Conservation (phyloP, 2,888 invertebrate species). For the Andrena chrysosceles region DNA sequence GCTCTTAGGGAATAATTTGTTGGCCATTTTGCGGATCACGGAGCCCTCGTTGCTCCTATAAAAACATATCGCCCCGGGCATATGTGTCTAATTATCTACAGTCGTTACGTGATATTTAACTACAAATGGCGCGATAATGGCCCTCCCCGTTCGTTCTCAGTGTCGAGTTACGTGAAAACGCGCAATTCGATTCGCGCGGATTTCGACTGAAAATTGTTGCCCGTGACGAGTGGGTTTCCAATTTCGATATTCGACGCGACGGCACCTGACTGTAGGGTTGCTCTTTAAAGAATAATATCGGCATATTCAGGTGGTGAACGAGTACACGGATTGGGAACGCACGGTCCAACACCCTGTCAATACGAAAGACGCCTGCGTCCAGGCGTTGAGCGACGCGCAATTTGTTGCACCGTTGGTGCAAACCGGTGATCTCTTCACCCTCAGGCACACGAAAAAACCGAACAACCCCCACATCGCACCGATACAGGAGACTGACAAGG, state of each 20-base stretch:
- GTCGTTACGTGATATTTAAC: slow-evolving; percentile 33
- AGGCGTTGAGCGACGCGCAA: slow-evolving; percentile 97
- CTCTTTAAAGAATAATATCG: neutral
- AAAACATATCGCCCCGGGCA: slow-evolving; percentile 29
- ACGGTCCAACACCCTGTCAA: slow-evolving; percentile 96
- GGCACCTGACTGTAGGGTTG: too few species aligned
- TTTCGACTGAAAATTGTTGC: too few species aligned
- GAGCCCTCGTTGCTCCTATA: neutral
- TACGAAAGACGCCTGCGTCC: slow-evolving; percentile 94
- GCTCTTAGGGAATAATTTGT: slow-evolving; percentile 46
- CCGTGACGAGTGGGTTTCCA: too few species aligned
- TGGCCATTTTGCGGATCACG: neutral
- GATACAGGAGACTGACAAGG: slow-evolving; percentile 86
- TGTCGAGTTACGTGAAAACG: slow-evolving; percentile 7
- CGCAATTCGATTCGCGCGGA: neutral
- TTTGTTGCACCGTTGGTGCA: slow-evolving; percentile 96
- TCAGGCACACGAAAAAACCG: slow-evolving; percentile 80
- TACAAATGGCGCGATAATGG: slow-evolving; percentile 24
- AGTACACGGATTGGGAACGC: slow-evolving; percentile 99
- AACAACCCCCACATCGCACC: slow-evolving; percentile 88
- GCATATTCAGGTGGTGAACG: slow-evolving; percentile 89
- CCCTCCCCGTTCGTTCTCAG: neutral
- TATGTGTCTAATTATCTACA: slow-evolving; percentile 41
- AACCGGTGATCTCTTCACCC: slow-evolving; percentile 92
- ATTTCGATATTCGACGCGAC: too few species aligned